A percentile compares a stretch with the other conserved stretches of the same genome.
phyloP scores from a whole-genome alignment of 2,113 vertebrate species.

The Butorides virescens region DNA sequence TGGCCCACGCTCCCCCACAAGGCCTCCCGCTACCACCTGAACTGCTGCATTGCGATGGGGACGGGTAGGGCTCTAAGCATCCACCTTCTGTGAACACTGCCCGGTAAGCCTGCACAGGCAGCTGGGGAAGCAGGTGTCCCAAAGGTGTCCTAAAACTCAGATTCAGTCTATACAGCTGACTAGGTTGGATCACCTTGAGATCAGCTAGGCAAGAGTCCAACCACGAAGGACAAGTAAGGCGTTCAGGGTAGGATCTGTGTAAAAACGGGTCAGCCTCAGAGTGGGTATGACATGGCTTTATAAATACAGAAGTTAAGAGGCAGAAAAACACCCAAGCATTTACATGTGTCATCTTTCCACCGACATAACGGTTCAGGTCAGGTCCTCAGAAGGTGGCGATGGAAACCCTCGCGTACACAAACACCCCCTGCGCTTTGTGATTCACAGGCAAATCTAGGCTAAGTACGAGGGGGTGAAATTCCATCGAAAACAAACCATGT shows the following conservation, averaged over 20 bases:
- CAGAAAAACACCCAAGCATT: neutral
- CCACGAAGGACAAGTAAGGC: neutral
- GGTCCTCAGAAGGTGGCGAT: neutral
- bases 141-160: neutral
- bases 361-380: neutral
- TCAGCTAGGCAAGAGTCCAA: neutral
- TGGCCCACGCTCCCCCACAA: neutral
- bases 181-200: neutral
- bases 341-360: neutral
- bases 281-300: rapidly evolving
- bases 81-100: neutral
- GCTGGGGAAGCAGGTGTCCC: neutral
- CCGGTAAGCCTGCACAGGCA: neutral
- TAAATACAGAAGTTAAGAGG: neutral
- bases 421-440: neutral
- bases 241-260: neutral
- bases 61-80: neutral
- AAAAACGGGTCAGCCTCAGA: neutral
- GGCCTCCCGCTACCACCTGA: rapidly evolving
- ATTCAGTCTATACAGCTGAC: neutral
- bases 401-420: neutral
- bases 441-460: neutral
- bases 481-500: neutral
- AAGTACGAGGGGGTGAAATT: neutral
- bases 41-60: rapidly evolving